phyloP scores from a whole-genome alignment of 2,888 invertebrate genomes.

The Lydus trimaculatus region DNA sequence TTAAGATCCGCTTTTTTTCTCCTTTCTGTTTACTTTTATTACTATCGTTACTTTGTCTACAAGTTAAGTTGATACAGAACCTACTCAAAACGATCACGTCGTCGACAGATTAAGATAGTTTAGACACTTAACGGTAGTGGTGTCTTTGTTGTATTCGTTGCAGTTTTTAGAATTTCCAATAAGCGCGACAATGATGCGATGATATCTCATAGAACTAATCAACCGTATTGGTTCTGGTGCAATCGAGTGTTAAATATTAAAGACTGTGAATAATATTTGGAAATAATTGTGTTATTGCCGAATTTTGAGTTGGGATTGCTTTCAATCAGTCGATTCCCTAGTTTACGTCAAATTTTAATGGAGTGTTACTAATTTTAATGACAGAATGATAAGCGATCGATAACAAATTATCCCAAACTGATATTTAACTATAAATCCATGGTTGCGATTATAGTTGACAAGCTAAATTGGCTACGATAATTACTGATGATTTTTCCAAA shows the following conservation, averaged over 20 bases:
- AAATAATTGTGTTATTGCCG: background rate
- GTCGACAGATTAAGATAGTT: too few species aligned
- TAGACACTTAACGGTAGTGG: too few species aligned
- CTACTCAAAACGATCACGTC: too few species aligned
- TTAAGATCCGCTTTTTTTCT: background rate
- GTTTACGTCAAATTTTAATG: background rate
- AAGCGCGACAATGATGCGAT: too few species aligned
- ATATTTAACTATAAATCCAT: background rate
- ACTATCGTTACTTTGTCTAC: background rate
- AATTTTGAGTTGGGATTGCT: background rate
- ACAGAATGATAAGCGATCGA: constrained; percentile 5
- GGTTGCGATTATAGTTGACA: background rate
- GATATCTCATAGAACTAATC: too few species aligned
- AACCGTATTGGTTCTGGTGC: too few species aligned
- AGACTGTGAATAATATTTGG: too few species aligned
- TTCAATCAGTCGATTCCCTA: background rate
- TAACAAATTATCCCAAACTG: background rate
- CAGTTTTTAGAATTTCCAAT: too few species aligned
- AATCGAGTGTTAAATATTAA: too few species aligned
- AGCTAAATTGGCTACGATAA: constrained; percentile 2
- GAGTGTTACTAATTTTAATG: constrained; percentile 6
- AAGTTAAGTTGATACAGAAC: too few species aligned
- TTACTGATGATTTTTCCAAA: background rate
- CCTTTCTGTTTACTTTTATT: background rate
- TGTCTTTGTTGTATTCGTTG: too few species aligned